Base-by-base conservation (phyloP, 2,113 vertebrate species). In the Indicator indicator region DNA sequence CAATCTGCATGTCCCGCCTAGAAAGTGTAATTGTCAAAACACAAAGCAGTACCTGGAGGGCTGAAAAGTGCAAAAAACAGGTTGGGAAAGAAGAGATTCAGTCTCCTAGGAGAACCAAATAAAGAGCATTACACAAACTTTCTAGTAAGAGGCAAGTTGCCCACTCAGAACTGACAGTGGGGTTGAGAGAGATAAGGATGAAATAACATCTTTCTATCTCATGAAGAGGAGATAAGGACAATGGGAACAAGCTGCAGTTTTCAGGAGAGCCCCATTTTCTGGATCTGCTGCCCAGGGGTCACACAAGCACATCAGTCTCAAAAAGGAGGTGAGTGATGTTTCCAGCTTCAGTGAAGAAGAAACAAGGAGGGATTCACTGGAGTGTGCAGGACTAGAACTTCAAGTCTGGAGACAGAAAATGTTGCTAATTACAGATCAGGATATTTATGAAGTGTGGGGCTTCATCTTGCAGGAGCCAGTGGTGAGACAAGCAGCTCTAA, bases 401-500 rank as follows among this genome's bases (percentile, higher is more conserved):
- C 14, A 54, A 58, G 76, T 62, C 83, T 93, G 83, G 76, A 95
- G 86, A 72, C 28, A 88, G 68, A 89, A 83, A 52, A 83, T 77
- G 56, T 80, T 77, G 16, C 18, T 95, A 91, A 90, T 80, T 96
- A 71, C 56, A 88, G 46, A 63, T 73, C 16, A 62, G 71, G 54
- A 95, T 89, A 85, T 95, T 95, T 95, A 95, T 89, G 93, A 83
- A 86, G 77, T 81, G 83, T 64, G 65, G 15, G 77, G 52, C 16
- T 92, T 60, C 73, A 32, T 80, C 83, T 81, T 60, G 62, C 89
- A 95, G 77, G 93, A 95, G 79, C 48, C 90, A 44, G 85, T 33
- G 38, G 67, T 68, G 78, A 94, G 73, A 68, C 65, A 77, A 9
- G 2, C 48, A 89, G 48, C 73, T 75, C 32, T 92, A 78, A 81